A percentile compares a stretch with the other conserved stretches of the same genome.
phyloP scores from a whole-genome alignment of 2,888 invertebrate genomes.

The Macaria liturata region DNA sequence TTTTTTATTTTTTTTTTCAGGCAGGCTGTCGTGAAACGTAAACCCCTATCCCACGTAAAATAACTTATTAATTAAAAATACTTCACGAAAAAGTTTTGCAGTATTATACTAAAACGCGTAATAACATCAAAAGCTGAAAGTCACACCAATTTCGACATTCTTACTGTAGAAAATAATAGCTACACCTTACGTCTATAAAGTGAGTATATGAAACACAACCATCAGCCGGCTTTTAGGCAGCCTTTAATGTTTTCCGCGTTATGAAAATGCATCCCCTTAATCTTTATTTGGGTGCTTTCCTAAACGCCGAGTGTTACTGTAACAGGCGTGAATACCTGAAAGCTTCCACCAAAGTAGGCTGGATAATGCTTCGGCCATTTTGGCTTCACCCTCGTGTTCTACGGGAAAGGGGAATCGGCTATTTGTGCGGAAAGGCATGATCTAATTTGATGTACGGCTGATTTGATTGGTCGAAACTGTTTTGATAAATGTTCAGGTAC shows the following conservation, averaged over 20 bases:
- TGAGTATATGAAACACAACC: slow-evolving; percentile 4
- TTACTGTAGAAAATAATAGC: too few species aligned
- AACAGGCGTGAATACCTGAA: slow-evolving; percentile 68
- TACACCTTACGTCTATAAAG: not conserved
- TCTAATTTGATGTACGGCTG: not conserved
- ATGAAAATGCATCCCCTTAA: slow-evolving; percentile 39
- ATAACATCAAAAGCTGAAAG: too few species aligned
- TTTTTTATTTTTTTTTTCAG: too few species aligned
- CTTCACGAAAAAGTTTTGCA: too few species aligned
- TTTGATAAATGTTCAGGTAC: too few species aligned
- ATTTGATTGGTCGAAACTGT: too few species aligned
- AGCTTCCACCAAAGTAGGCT: slow-evolving; percentile 71
- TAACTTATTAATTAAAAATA: too few species aligned
- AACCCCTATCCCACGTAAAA: too few species aligned
- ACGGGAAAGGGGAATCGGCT: slow-evolving; percentile 59
- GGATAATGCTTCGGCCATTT: slow-evolving; percentile 78
- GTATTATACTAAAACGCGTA: too few species aligned
- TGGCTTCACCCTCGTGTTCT: slow-evolving; percentile 54
- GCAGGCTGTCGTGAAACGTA: too few species aligned
- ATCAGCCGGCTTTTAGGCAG: slow-evolving; percentile 12
- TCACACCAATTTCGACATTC: too few species aligned
- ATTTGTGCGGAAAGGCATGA: not conserved
- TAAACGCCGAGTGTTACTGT: slow-evolving; percentile 43
- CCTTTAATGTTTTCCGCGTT: slow-evolving; percentile 10
- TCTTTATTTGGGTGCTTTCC: slow-evolving; percentile 37